Evolutionary conservation across 2,113 vertebrate species (phyloP).

Genomic region (Catharus fuscescens): DNA sequence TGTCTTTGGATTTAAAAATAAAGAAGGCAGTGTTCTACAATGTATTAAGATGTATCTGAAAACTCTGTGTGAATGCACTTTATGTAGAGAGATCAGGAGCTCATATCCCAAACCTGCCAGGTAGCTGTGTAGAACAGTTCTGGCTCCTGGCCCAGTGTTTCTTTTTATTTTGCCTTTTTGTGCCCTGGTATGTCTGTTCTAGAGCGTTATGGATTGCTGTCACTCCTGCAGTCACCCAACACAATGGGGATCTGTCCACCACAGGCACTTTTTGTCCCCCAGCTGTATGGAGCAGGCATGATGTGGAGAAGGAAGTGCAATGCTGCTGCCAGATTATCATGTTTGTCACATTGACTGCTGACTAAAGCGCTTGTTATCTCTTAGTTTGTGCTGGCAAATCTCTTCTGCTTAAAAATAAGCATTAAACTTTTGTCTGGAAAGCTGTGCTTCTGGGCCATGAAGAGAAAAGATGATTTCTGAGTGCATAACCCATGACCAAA

Average conservation of each 20-base stretch:
- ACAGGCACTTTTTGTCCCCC: neutral
- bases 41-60: neutral
- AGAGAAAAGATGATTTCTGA: neutral
- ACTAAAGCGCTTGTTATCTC: neutral
- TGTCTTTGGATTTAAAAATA: neutral
- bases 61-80: neutral
- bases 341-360: neutral
- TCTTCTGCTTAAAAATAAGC: neutral
- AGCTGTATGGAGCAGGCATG: neutral
- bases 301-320: neutral
- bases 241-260: neutral
- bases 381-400: neutral
- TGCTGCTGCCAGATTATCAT: neutral
- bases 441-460: neutral
- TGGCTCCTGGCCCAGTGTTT: neutral
- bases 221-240: neutral
- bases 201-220: neutral
- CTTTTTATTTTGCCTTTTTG: neutral
- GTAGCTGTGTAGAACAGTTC: neutral
- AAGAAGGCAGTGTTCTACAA: neutral
- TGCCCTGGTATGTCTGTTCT: neutral
- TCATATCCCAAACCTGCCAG: neutral
- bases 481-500: neutral
- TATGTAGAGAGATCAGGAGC: neutral
- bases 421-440: constrained; percentile 12